A percentile compares a stretch with the other conserved stretches of the same genome.
Conservation (phyloP, 2,888 invertebrate genomes). For the Drepanosiphum platanoidis region DNA sequence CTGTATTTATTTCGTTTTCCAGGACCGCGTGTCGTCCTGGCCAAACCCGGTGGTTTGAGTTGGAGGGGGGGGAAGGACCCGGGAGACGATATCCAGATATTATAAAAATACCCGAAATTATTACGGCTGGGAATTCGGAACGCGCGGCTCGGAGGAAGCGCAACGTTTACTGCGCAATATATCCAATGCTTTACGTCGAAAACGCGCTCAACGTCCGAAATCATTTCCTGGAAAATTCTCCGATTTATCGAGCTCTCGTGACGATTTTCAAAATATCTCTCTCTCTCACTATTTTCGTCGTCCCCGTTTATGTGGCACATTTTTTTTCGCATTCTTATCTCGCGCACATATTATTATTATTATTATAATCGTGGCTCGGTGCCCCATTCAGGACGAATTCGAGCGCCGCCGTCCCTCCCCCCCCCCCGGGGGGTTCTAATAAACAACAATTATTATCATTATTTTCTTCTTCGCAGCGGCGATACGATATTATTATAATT, state of each 20-base stretch:
- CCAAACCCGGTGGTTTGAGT: too few species aligned
- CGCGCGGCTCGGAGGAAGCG: too few species aligned
- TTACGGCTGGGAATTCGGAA: conserved; percentile 31
- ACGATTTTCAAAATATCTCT: conserved; percentile 7
- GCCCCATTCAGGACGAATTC: neutral
- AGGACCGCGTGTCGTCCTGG: too few species aligned
- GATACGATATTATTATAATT: neutral
- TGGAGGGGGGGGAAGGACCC: too few species aligned
- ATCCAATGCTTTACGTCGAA: too few species aligned
- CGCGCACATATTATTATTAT: too few species aligned
- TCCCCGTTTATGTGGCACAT: neutral
- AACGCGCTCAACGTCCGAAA: neutral
- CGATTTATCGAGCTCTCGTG: conserved; percentile 41
- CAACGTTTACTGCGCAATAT: too few species aligned
- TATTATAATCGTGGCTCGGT: neutral
- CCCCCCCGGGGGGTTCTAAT: too few species aligned
- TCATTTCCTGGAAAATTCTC: conserved; percentile 37
- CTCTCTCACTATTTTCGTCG: neutral
- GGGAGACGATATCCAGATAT: conserved; percentile 1
- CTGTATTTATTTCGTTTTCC: conserved; percentile 41
- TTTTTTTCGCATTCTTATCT: conserved; percentile 14
- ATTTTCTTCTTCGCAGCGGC: conserved; percentile 8
- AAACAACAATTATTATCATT: conserved; percentile 38
- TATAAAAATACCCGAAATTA: conserved; percentile 36
- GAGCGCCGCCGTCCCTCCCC: too few species aligned